Base-by-base conservation (phyloP, 1,140 invertebrate genomes). In the Drosophila oshimai region DNA sequence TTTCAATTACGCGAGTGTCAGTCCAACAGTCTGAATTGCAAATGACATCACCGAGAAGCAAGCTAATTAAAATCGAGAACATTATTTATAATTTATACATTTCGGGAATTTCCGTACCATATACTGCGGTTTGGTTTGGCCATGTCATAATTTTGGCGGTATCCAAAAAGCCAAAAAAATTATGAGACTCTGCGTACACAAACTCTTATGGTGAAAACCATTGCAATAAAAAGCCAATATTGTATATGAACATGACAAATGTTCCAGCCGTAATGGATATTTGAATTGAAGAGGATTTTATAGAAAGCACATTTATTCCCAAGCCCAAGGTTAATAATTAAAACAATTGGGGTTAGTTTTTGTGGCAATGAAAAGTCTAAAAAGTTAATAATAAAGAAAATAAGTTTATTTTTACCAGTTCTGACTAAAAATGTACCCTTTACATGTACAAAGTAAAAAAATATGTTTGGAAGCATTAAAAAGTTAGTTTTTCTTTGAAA, bases 21-120 rank as follows among this genome's bases (percentile, higher is more conserved):
- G 7, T 6, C 12, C 22, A 4, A 10, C 47, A 42, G 6, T 41
- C 24, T 6, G 6, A 44, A 47, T 60, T 31, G 44, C 37, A 60
- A 54, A 72, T 49, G n/a, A 6, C 34, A 41, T 50, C 44, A 49
- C 6, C 6, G 36, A 33, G 12, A 41, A 60, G 50, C 64, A 31
- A 75, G 42, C 57, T 60, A 50, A 80, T 79, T 79, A 80, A 68
- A 68, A 51, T 39, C 9, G 10, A 36, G 18, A 20, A 53, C 15
- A 36, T 29, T 31, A 47, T 42, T 72, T 34, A 51, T 68, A 73
- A 51, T 57, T 60, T 49, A 18, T 29, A 39, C 24, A 49, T 41
- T 64, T 74, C 36, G 22, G 29, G 22, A 36, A 46, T 49, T 67
- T 45, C 31, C 18, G n/a, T 36, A 47, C 44, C 42, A 65, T 47